Evolutionary conservation across 2,888 invertebrate genomes (phyloP).

Genomic region (Parapristionchus giblindavisi): DNA sequence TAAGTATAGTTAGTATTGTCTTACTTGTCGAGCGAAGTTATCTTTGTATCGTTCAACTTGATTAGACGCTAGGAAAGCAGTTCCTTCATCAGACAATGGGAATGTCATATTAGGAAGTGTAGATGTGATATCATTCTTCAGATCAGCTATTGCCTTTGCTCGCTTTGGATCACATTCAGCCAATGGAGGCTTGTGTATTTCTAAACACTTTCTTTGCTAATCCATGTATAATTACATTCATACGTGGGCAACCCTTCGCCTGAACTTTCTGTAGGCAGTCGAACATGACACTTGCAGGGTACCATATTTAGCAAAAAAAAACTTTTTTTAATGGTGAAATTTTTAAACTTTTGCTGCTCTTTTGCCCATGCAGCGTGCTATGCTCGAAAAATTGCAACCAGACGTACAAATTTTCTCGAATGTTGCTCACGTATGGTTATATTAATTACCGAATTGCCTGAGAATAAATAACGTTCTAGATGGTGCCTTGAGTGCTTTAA

Average conservation of each 20-base stretch:
- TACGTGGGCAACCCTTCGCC: too few relatives aligned
- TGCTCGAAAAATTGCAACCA: neutral
- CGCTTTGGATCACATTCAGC: neutral
- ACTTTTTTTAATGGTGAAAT: too few relatives aligned
- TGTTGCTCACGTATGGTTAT: too few relatives aligned
- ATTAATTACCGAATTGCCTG: conserved; percentile 18
- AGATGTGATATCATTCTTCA: conserved; percentile 21
- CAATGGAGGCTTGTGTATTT: neutral
- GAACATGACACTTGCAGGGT: too few relatives aligned
- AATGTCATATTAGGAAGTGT: neutral
- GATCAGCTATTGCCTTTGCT: neutral
- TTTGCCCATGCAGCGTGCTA: too few relatives aligned
- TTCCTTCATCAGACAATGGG: conserved; percentile 10
- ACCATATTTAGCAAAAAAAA: too few relatives aligned
- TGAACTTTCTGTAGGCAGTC: too few relatives aligned
- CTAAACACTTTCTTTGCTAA: too few relatives aligned
- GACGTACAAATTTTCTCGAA: too few relatives aligned
- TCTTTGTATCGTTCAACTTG: conserved; percentile 52
- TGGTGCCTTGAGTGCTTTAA: neutral
- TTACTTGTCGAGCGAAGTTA: conserved; percentile 45
- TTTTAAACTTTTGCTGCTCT: too few relatives aligned
- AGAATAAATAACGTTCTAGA: neutral
- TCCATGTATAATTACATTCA: too few relatives aligned
- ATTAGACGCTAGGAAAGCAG: conserved; percentile 45
- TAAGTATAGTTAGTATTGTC: too few relatives aligned